Conservation (phyloP, 2,113 vertebrate genomes). For the Tichodroma muraria region DNA sequence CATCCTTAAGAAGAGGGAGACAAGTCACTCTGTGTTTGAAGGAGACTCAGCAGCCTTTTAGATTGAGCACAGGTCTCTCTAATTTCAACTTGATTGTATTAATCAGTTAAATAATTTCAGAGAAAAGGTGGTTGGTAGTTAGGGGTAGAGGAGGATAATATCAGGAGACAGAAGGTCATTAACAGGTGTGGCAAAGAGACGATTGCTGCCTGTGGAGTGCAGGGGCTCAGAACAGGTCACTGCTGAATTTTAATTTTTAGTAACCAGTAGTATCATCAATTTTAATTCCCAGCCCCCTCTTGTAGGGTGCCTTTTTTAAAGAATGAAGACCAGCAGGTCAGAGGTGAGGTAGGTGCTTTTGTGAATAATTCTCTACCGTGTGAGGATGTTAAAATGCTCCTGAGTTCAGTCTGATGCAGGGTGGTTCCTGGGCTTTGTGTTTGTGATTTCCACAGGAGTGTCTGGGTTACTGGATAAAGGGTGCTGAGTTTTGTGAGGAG, state of each 20-base stretch:
- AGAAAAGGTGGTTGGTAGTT: background rate
- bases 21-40: background rate
- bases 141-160: background rate
- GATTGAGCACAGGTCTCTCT: background rate
- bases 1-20: background rate
- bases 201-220: background rate
- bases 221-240: background rate
- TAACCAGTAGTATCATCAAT: background rate
- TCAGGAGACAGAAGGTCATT: background rate
- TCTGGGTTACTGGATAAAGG: background rate
- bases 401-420: background rate
- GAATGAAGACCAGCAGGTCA: background rate
- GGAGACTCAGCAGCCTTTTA: background rate
- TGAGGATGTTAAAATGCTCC: background rate
- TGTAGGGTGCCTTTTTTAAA: background rate
- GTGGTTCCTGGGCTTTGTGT: accelerated
- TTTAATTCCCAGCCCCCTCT: background rate
- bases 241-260: background rate
- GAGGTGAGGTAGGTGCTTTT: background rate
- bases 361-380: background rate
- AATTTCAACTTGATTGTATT: slow-evolving; percentile 1
- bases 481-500: background rate
- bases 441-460: background rate
- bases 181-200: background rate
- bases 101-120: slow-evolving; percentile 1